Evolutionary conservation across 2,888 invertebrate genomes (phyloP), one percentile per base, ranked within the genome.

Genomic region (Dastarcus helophoroides): DNA sequence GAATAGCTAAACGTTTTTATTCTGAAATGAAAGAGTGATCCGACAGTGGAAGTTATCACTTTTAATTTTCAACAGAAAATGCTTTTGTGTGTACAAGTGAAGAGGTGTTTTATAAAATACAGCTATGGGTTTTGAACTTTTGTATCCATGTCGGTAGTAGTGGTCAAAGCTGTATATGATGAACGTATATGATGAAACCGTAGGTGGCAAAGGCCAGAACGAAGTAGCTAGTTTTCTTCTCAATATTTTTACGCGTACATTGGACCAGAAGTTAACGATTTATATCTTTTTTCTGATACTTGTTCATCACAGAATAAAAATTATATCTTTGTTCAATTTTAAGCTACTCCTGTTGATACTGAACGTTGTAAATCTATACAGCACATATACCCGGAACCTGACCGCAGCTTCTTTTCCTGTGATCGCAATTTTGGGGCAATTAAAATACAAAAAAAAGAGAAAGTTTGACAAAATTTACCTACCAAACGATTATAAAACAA

Each of bases 61-160:
- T 46, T 44, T 38, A 40, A 44, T 21, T 44, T 27, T 25, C 42
- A 40, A 29, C 46, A 46, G 27, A 47, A 47, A 25, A 24, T 43
- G 5, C 41, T 42, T 3, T 16, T 42, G 7, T 39, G 11, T 16
- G 42, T 24, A 38, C 41, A 12, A 33, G 34, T 12, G 42, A 42
- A 23, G 40, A 46, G 22, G 41, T 39, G 6, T 47, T 47, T 26
- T 44, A 42, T 22, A 38, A 40, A 19, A 28, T 40, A 3, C 43
- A 44, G 30, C 29, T 41, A 19, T 45, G 43, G 38, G 23, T 36
- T 11, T 42, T 37, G 23, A 45, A 45, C 23, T 39, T 43, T 33
- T 42, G 42, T 22, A 29, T 46, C 10, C 35, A 37, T 32, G 40
- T 39, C 11, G 39, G 26, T 16, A 44, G 36, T 33, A 36, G 31